Base-by-base conservation (phyloP, 2,113 vertebrate genomes). In the Oceanites oceanicus region DNA sequence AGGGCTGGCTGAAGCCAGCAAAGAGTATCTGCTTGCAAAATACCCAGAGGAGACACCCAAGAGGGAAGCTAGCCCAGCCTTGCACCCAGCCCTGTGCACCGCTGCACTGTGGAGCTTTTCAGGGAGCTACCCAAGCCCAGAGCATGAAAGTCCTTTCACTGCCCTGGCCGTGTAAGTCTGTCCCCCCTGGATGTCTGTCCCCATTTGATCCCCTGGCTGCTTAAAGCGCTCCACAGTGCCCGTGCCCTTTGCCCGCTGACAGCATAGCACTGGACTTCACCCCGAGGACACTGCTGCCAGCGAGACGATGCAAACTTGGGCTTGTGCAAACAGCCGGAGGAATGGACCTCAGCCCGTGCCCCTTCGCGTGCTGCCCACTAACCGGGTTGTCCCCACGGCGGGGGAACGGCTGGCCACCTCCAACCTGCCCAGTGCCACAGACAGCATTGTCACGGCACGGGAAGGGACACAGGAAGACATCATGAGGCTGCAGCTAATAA, bases 381-480 rank as follows among this genome's bases (percentile, higher is more conserved):
- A 23, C 40, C 3, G 0, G 70, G 56, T 34, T 71, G 17, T 77
- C 56, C 59, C 56, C 6, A 5, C 47, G 34, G 56, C 8, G 0
- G 27, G 10, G 11, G 42, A 55, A 18, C 0, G 13, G 40, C 21
- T 42, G 67, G 58, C 42, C 68, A 74, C 45, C 65, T 40, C 76
- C 50, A 63, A 3, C 65, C 61, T 15, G 26, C 61, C 73, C 44
- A 21, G 4, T 0, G 6, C 42, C 10, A 13, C 32, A 7, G 0
- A n/a, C 0, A 1, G 76, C 61, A 76, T 30, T 0, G 0, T 19
- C 70, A 10, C 0, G 22, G 86, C 65, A 62, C 1, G 2, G 56
- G 73, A 78, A 81, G 56, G 79, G 63, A 15, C 5, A 23, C 3
- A 8, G 92, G 87, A 75, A 76, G 32, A 8, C 20, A 53, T 40